A percentile compares a stretch with the other conserved stretches of the same genome.
Conservation (phyloP, 1,140 invertebrate species). For the Ceratina japonica region DNA sequence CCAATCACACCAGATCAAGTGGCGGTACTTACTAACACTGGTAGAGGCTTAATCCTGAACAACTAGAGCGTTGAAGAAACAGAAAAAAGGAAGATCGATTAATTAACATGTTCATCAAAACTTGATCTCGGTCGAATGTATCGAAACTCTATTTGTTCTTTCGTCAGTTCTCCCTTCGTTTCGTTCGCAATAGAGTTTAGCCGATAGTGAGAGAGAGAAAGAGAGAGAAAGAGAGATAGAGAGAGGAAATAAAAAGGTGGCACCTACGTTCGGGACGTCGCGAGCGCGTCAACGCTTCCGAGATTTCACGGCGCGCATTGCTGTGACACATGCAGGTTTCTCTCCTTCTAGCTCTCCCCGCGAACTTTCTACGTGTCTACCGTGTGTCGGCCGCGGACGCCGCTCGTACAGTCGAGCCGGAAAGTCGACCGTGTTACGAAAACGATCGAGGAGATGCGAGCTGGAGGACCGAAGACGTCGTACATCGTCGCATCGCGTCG, state of each 20-base stretch:
- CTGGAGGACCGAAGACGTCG: slow-evolving; percentile 9
- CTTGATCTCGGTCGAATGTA: slow-evolving; percentile 35
- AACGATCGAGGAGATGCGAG: slow-evolving; percentile 4
- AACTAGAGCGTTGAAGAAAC: slow-evolving; percentile 88
- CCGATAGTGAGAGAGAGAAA: background rate
- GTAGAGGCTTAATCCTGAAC: slow-evolving; percentile 98
- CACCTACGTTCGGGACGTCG: slow-evolving; percentile 55
- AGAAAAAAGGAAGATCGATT: slow-evolving; percentile 81
- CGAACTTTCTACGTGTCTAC: slow-evolving; percentile 13
- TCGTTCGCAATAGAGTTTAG: slow-evolving; percentile 28
- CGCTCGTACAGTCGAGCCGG: background rate
- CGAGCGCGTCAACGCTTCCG: slow-evolving; percentile 63
- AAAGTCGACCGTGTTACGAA: slow-evolving; percentile 11
- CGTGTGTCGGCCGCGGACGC: slow-evolving; percentile 11
- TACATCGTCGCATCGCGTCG: background rate
- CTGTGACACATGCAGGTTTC: slow-evolving; percentile 61
- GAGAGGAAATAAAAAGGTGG: slow-evolving; percentile 23
- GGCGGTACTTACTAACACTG: slow-evolving; percentile 95
- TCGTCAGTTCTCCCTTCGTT: background rate
- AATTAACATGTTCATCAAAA: slow-evolving; percentile 73
- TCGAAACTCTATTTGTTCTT: slow-evolving; percentile 5
- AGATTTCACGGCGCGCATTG: slow-evolving; percentile 63
- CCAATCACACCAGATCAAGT: slow-evolving; percentile 82
- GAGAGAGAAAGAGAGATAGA: background rate
- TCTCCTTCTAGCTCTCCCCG: slow-evolving; percentile 42